A percentile compares a stretch with the other conserved stretches of the same genome.
Evolutionary conservation across 2,113 vertebrate genomes (phyloP).

Genomic region (Rhabdomys dilectus): DNA sequence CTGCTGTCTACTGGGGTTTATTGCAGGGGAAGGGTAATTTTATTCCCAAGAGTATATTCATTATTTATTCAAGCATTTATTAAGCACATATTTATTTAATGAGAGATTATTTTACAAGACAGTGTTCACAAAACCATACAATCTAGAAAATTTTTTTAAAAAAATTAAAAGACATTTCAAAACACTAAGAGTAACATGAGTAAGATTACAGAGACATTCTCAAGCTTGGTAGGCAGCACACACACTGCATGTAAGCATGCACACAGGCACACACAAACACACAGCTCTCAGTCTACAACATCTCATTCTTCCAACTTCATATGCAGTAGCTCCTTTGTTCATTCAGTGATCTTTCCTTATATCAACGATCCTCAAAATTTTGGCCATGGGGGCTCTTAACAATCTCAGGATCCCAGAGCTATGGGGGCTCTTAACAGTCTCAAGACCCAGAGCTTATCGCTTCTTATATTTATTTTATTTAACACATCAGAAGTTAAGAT

Average conservation of each 20-base stretch:
- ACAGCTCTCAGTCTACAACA: background rate
- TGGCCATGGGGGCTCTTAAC: background rate
- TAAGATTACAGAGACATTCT: background rate
- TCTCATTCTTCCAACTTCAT: slow-evolving; percentile 14
- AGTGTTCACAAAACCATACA: background rate
- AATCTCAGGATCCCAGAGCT: background rate
- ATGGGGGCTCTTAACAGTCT: background rate
- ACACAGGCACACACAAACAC: background rate
- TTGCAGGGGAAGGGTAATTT: background rate
- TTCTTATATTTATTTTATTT: slow-evolving; percentile 26
- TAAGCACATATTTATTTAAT: background rate
- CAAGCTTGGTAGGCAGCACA: background rate
- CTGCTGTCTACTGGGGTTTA: background rate
- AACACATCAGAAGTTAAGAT: slow-evolving; percentile 12
- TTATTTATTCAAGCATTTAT: background rate
- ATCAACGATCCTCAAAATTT: slow-evolving; percentile 1
- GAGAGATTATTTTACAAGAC: background rate
- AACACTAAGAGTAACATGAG: background rate
- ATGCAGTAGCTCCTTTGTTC: background rate
- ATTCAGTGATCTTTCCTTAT: background rate
- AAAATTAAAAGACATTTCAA: background rate
- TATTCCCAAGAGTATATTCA: background rate
- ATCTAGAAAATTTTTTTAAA: background rate
- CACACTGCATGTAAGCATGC: background rate
- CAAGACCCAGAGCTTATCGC: slow-evolving; percentile 5